phyloP scores from a whole-genome alignment of 2,113 vertebrate species.

The Bungarus multicinctus region DNA sequence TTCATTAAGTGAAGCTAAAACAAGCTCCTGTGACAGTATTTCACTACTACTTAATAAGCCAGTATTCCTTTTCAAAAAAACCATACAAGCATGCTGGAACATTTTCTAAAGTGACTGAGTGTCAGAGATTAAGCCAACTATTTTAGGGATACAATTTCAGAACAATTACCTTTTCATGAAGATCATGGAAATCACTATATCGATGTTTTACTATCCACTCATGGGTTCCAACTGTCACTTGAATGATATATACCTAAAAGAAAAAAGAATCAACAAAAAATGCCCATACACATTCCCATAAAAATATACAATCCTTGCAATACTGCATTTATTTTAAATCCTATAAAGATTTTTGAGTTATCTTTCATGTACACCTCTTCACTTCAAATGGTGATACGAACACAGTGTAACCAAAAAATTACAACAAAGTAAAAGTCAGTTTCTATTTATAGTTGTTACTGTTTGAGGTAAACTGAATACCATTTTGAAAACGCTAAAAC shows the following conservation, averaged over 20 bases:
- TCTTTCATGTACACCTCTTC: not conserved
- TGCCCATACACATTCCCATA: not conserved
- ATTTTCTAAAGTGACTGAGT: conserved; percentile 9
- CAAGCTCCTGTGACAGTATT: not conserved
- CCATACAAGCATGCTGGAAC: not conserved
- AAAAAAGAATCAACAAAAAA: conserved; percentile 15
- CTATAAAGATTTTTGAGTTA: not conserved
- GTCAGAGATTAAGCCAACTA: not conserved
- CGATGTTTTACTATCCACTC: conserved; percentile 94
- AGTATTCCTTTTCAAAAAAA: not conserved
- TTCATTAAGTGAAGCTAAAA: not conserved
- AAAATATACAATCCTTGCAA: not conserved
- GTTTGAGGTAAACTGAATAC: not conserved
- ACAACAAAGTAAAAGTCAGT: not conserved
- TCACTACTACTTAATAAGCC: not conserved
- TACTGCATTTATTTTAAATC: not conserved
- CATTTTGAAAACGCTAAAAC: not conserved
- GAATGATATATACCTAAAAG: conserved; percentile 92
- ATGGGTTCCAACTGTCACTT: conserved; percentile 84
- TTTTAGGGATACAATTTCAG: not conserved
- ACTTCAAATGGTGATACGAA: not conserved
- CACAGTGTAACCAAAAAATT: not conserved
- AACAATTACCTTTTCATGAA: conserved; percentile 90
- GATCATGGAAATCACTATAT: conserved; percentile 95
- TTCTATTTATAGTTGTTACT: not conserved